Base-by-base conservation (phyloP, 2,113 vertebrate species). In the Capreolus pygargus region DNA sequence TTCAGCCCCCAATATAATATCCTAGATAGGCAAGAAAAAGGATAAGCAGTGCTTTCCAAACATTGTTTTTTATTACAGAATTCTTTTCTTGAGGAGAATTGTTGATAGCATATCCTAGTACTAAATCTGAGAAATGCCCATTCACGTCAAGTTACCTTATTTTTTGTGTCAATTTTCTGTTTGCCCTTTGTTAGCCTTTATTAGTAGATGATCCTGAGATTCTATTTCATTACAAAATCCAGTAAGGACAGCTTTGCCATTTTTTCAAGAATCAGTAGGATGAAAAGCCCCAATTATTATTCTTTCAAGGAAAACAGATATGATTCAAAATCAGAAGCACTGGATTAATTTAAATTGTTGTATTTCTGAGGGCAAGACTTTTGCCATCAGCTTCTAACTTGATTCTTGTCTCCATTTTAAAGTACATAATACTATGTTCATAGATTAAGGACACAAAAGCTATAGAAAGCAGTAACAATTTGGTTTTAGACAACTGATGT, bases 381-480 rank as follows among this genome's bases (percentile, higher is more conserved):
- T 97, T 93, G 45, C 30, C 30, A 87, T 87, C 87, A 64, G 61
- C 13, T 16, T 90, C 92, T 64, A 97, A 96, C 85, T 28, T 94
- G 87, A 84, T 95, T 96, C 92, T 52, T 88, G 74, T 96, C 92
- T 52, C 87, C 86, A 97, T 70, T 94, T 96, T 45, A 47, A 82
- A 50, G 39, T 83, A 96, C 47, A 81, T 43, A 88, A 52, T 79
- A 60, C 85, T 94, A 55, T 91, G 14, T 43, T 91, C 27, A 85
- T 50, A 43, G 27, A 95, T 21, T 89, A 64, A 47, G 52, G 28
- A 0, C 0, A 55, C 82, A 92, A 98, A 60, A 97, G 95, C 43
- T 16, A 30, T 33, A 85, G 70, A 86, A 89, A 92, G 36, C 86
- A 55, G 67, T 54, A 97, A 94, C 36, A 94, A 36, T 83, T 89